Conservation (phyloP, 2,113 vertebrate species). For the Ophiodon elongatus region DNA sequence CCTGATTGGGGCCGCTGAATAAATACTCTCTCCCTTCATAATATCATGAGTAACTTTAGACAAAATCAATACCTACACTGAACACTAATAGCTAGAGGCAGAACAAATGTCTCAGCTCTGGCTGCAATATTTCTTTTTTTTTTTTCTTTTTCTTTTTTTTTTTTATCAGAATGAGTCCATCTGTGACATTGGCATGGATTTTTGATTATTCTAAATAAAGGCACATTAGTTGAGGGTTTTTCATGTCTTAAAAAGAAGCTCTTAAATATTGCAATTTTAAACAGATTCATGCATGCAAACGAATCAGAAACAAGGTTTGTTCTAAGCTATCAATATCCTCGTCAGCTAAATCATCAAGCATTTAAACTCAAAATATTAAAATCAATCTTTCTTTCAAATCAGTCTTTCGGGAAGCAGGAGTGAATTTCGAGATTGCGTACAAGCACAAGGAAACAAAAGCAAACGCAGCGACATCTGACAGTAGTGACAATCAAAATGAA, state of each 20-base stretch:
- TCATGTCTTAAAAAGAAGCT: slow-evolving; percentile 15
- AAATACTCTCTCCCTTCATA: slow-evolving; percentile 77
- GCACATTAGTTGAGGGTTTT: slow-evolving; percentile 44
- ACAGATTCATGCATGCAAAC: slow-evolving; percentile 36
- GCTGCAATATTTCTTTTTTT: slow-evolving; percentile 48
- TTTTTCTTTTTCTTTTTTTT: slow-evolving; percentile 49
- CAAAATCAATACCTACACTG: slow-evolving; percentile 75
- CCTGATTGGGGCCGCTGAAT: slow-evolving; percentile 77
- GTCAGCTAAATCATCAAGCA: neutral
- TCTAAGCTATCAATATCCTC: slow-evolving; percentile 4
- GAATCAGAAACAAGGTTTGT: slow-evolving; percentile 37
- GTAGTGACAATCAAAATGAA: slow-evolving; percentile 29
- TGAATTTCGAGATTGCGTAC: slow-evolving; percentile 6
- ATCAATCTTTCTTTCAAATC: slow-evolving; percentile 38
- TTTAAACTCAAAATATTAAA: neutral
- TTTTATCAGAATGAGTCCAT: slow-evolving; percentile 62
- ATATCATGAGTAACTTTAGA: slow-evolving; percentile 76
- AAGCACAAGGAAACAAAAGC: slow-evolving; percentile 27
- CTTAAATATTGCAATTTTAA: slow-evolving; percentile 12
- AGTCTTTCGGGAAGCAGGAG: slow-evolving; percentile 38
- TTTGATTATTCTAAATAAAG: slow-evolving; percentile 51
- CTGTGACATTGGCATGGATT: slow-evolving; percentile 65
- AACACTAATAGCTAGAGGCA: slow-evolving; percentile 61
- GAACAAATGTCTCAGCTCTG: slow-evolving; percentile 64
- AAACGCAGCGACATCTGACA: slow-evolving; percentile 22